Percentiles rank a stretch among this genome's conserved stretches.
Evolutionary conservation across 2,797 vertebrate species (phyloP).

Genomic region (Macropodus opercularis): DNA sequence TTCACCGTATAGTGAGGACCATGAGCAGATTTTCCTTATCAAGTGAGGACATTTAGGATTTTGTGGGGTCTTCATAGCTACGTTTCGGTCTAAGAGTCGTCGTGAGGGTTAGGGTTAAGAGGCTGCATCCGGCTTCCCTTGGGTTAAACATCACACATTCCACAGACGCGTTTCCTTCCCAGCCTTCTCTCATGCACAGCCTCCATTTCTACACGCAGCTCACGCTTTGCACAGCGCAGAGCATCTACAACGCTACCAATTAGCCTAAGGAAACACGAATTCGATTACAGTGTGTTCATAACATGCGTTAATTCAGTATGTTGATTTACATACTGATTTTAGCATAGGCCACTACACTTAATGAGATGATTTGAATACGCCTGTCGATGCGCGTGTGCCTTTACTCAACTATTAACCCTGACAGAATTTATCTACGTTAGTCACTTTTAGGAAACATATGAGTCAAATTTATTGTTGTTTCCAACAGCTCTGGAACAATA

Average conservation of each 20-base stretch:
- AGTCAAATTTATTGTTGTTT: constrained; percentile 40
- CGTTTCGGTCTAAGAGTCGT: no score
- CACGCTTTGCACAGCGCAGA: neutral
- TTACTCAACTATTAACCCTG: constrained; percentile 49
- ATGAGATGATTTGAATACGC: constrained; percentile 63
- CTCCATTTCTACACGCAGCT: neutral
- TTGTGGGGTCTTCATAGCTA: no score
- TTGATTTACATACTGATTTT: constrained; percentile 58
- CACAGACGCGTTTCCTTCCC: neutral
- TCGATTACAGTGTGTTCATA: constrained; percentile 21
- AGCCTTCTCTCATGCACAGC: neutral
- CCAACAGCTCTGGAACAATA: constrained; percentile 29
- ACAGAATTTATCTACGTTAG: constrained; percentile 37
- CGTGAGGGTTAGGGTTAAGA: no score
- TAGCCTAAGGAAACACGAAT: constrained; percentile 11
- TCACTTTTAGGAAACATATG: constrained; percentile 31
- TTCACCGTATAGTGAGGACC: no score
- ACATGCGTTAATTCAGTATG: constrained; percentile 23
- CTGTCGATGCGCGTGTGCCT: constrained; percentile 50
- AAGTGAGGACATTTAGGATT: no score
- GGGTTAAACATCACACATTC: constrained; percentile 41
- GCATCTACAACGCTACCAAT: neutral
- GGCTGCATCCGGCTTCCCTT: no score
- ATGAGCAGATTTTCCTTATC: no score
- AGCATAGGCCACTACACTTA: constrained; percentile 46